Evolutionary conservation across 2,113 vertebrate species (phyloP).

Genomic region (Oriolus oriolus): DNA sequence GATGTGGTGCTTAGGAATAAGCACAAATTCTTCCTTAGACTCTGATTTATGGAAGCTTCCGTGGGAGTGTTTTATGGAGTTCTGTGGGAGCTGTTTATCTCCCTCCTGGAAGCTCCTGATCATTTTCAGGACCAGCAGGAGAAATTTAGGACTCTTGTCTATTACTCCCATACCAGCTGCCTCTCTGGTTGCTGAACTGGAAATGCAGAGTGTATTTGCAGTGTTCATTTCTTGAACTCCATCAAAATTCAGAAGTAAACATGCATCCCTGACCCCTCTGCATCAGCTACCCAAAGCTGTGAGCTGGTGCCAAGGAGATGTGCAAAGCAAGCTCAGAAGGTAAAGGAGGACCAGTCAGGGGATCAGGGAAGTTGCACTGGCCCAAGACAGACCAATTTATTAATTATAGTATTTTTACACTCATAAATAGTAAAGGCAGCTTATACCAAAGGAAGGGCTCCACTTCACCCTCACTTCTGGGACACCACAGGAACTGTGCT

Average conservation of each 20-base stretch:
- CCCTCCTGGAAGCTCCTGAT: background rate
- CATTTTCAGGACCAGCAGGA: background rate
- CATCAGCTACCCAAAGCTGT: background rate
- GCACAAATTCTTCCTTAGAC: background rate
- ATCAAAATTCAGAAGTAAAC: background rate
- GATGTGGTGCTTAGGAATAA: background rate
- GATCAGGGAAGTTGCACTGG: background rate
- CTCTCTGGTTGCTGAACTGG: background rate
- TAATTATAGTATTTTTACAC: constrained; percentile 44
- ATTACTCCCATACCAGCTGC: background rate
- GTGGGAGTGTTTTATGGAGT: background rate
- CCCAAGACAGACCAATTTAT: constrained; percentile 45
- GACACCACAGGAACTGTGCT: background rate
- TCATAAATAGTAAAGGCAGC: constrained; percentile 56
- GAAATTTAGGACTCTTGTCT: background rate
- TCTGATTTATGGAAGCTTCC: background rate
- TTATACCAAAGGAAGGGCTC: background rate
- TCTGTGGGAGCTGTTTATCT: background rate
- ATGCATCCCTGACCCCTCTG: background rate
- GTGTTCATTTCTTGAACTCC: background rate
- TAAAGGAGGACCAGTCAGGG: background rate
- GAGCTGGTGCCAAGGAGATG: background rate
- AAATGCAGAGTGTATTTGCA: background rate
- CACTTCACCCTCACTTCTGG: background rate
- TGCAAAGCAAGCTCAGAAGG: background rate